Percentiles rank a stretch among this genome's conserved stretches.
Conservation (phyloP, 2,797 vertebrate genomes). For the Pseudochaenichthys georgianus region DNA sequence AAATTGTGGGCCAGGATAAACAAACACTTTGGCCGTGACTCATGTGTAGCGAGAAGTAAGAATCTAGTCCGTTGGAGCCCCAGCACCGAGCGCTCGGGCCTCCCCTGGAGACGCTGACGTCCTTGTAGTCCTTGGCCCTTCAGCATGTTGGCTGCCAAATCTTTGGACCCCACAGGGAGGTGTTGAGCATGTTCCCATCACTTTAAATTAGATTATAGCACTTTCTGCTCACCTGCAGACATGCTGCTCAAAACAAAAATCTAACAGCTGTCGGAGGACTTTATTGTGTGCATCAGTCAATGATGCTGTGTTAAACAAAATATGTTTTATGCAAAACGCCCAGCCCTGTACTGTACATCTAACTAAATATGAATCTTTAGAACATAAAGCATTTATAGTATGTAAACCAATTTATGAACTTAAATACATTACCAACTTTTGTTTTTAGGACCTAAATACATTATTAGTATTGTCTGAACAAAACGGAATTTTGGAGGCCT, state of each 20-base stretch:
- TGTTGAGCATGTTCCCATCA: slow-evolving; percentile 65
- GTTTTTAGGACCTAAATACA: neutral
- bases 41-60: slow-evolving; percentile 38
- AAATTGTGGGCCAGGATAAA: slow-evolving; percentile 40
- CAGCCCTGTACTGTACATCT: neutral
- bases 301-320: no score
- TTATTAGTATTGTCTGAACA: neutral
- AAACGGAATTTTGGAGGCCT: neutral
- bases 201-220: slow-evolving; percentile 66
- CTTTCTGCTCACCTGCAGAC: slow-evolving; percentile 63
- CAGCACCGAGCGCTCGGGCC: slow-evolving; percentile 29
- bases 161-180: slow-evolving; percentile 61
- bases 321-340: neutral
- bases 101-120: slow-evolving; percentile 38
- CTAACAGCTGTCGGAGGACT: slow-evolving; percentile 22
- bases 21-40: slow-evolving; percentile 57
- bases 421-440: neutral
- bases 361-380: no score
- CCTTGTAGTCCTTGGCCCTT: slow-evolving; percentile 72
- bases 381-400: neutral
- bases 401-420: neutral
- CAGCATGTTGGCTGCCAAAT: slow-evolving; percentile 62
- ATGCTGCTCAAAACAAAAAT: slow-evolving; percentile 27
- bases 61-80: slow-evolving; percentile 17
- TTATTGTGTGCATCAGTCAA: neutral